Conservation (phyloP, 2,888 invertebrate species). For the Diogma glabrata region DNA sequence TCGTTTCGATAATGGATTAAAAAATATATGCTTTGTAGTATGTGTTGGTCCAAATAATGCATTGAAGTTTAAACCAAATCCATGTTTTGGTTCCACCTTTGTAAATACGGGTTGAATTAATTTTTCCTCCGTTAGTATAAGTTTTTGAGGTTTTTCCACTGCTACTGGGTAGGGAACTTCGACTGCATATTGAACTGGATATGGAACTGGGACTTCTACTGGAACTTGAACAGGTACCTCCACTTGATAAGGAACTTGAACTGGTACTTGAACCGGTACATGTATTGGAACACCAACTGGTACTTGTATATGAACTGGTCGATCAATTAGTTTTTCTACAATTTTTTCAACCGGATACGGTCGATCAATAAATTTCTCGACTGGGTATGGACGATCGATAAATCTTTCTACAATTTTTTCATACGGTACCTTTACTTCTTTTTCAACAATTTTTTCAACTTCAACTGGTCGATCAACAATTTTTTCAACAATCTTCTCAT, state of each 20-base stretch:
- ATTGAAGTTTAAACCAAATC: conserved; percentile 1
- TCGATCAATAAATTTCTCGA: conserved; percentile 40
- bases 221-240: conserved; percentile 18
- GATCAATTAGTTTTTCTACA: conserved; percentile 44
- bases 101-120: not conserved
- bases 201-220: conserved; percentile 5
- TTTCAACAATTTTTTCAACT: conserved; percentile 36
- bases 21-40: not conserved
- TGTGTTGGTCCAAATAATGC: not conserved
- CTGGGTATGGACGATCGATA: conserved; percentile 40
- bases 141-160: not conserved
- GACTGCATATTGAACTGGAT: conserved; percentile 13
- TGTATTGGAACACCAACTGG: conserved; percentile 25
- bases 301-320: conserved; percentile 28
- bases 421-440: conserved; percentile 33
- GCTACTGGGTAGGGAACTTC: conserved; percentile 18
- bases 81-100: not conserved
- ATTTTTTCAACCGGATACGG: conserved; percentile 37
- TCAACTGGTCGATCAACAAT: conserved; percentile 37
- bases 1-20: not conserved
- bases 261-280: conserved; percentile 23
- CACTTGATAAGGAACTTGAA: conserved; percentile 27
- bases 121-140: not conserved
- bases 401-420: conserved; percentile 40
- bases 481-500: conserved; percentile 36